Percentiles rank a stretch among this genome's conserved stretches.
Evolutionary conservation across 2,797 vertebrate genomes (phyloP).

Genomic region (Microctenopoma lineatum): DNA sequence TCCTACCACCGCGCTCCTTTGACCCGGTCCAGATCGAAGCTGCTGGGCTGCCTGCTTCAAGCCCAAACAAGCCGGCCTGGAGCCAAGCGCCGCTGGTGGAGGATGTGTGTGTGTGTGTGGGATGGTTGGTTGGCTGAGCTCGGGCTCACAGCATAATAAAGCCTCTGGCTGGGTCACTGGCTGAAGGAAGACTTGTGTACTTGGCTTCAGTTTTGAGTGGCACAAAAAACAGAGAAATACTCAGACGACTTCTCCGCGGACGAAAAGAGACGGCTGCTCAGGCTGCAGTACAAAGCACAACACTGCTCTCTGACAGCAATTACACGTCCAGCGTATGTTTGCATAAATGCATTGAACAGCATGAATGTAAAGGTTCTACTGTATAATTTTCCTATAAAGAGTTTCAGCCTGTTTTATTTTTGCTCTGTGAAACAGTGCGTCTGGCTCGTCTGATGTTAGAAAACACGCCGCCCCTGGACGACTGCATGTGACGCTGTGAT

Average conservation of each 20-base stretch:
- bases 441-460: constrained; percentile 36
- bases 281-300: neutral
- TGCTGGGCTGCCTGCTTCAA: constrained; percentile 41
- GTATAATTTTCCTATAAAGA: constrained; percentile 47
- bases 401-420: constrained; percentile 26
- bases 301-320: constrained; percentile 9
- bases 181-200: constrained; percentile 6
- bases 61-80: constrained; percentile 33
- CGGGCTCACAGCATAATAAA: constrained; percentile 43
- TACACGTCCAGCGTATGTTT: constrained; percentile 2
- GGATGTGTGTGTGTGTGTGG: constrained; percentile 29
- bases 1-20: constrained; percentile 50
- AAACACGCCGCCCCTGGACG: constrained; percentile 48
- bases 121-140: constrained; percentile 29
- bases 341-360: neutral
- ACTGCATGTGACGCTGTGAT: constrained; percentile 61
- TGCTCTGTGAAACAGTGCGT: constrained; percentile 33
- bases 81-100: constrained; percentile 36
- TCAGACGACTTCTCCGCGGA: neutral
- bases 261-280: no score
- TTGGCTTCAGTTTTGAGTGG: neutral
- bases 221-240: neutral
- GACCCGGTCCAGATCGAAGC: constrained; percentile 23
- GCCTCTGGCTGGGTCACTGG: constrained; percentile 17
- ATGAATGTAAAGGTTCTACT: constrained; percentile 30